These are phyloP conservation scores for Zoanthus solanderi DNA, from an alignment of 92 coral and sea anemone species.

Conservation along the genomic window DNA sequence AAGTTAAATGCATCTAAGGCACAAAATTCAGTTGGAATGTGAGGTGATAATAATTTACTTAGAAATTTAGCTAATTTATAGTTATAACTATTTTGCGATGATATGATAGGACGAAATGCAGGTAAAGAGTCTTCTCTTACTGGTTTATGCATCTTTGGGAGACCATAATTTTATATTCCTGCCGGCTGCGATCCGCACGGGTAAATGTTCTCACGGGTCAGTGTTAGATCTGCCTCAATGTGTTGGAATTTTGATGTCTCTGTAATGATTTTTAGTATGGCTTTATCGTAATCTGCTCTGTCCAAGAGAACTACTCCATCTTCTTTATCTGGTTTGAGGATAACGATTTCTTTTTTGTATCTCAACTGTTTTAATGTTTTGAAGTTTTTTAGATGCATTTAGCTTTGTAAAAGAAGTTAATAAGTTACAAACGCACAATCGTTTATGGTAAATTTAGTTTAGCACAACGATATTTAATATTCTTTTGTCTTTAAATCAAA, in stretches of 20 bases:
- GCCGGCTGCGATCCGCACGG: conserved; percentile 24
- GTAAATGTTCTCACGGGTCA: conserved; percentile 34
- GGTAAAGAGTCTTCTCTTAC: conserved; percentile 22
- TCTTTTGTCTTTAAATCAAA: no score
- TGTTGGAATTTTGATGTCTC: conserved; percentile 35
- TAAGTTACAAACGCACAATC: no score
- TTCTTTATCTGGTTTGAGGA: conserved; percentile 32
- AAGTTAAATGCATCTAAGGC: no score
- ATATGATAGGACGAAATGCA: not conserved
- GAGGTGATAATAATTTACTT: no score
- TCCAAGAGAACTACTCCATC: conserved; percentile 40
- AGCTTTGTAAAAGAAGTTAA: no score
- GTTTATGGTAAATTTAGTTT: no score
- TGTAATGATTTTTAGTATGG: conserved; percentile 13
- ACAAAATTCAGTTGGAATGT: no score
- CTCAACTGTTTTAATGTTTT: conserved; percentile 25
- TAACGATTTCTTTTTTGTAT: conserved; percentile 22
- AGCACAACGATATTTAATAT: no score
- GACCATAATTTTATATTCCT: conserved; percentile 33
- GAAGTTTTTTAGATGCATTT: no score
- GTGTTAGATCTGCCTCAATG: conserved; percentile 12
- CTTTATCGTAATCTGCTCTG: conserved; percentile 23
- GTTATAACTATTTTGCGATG: no score
- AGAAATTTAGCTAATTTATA: no score
- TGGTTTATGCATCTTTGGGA: conserved; percentile 42